Conservation (phyloP, 1,140 invertebrate species). For the Lasaia peninsularis region DNA sequence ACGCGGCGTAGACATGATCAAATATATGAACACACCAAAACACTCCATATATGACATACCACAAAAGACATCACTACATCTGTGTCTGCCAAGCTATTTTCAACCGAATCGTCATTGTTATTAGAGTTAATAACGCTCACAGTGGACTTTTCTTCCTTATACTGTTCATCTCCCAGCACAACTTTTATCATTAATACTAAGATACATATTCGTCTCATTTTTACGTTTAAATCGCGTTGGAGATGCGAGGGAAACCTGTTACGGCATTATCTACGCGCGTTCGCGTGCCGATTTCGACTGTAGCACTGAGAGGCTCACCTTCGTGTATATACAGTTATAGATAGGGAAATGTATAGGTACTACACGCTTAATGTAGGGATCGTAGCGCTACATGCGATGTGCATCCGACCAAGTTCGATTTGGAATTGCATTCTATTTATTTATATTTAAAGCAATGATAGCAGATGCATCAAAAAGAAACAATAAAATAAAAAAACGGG, state of each 20-base stretch:
- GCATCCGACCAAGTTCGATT: neutral
- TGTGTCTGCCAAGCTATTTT: constrained; percentile 38
- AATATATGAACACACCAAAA: neutral
- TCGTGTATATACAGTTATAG: constrained; percentile 54
- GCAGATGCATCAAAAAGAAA: too few relatives aligned
- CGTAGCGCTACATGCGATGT: neutral
- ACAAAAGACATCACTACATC: constrained; percentile 50
- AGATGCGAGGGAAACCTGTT: constrained; percentile 21
- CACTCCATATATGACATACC: constrained; percentile 42
- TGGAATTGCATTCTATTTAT: neutral
- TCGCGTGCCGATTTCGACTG: constrained; percentile 63
- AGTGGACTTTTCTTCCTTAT: constrained; percentile 17
- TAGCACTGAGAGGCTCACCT: constrained; percentile 46
- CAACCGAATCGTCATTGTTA: constrained; percentile 27
- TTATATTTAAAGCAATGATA: too few relatives aligned
- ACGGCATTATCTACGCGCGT: constrained; percentile 51
- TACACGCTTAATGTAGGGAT: neutral
- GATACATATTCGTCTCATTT: constrained; percentile 36
- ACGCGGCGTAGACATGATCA: neutral
- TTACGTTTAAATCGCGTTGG: constrained; percentile 24
- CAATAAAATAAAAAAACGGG: too few relatives aligned
- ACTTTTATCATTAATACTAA: constrained; percentile 31
- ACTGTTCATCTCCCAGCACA: constrained; percentile 26
- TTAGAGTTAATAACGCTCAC: constrained; percentile 26
- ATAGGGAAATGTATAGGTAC: constrained; percentile 1